Evolutionary conservation across 2,113 vertebrate genomes (phyloP).

Genomic region (Bostrychus sinensis): DNA sequence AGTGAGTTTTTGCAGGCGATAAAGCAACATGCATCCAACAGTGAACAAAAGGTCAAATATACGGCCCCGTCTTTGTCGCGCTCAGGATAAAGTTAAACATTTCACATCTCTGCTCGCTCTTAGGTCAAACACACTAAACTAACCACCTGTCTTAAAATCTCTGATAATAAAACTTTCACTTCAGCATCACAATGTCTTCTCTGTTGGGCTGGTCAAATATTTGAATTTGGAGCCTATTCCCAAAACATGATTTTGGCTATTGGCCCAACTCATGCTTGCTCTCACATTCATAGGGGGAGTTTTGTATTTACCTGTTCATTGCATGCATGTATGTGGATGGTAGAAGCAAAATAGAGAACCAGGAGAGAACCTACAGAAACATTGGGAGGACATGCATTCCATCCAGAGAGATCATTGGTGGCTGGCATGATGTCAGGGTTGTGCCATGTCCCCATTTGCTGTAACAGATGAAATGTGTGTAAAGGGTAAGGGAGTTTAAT

Average conservation of each 20-base stretch:
- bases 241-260: slow-evolving; percentile 3
- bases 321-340: too few species aligned
- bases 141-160: background rate
- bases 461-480: too few species aligned
- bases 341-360: too few species aligned
- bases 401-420: too few species aligned
- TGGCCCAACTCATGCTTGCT: background rate
- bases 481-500: too few species aligned
- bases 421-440: too few species aligned
- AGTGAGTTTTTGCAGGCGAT: background rate
- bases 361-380: too few species aligned
- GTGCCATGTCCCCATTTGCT: too few species aligned
- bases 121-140: slow-evolving; percentile 4
- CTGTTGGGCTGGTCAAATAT: slow-evolving; percentile 5
- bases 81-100: background rate
- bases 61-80: background rate
- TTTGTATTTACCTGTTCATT: background rate
- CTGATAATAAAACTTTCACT: background rate
- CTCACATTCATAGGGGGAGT: background rate
- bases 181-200: slow-evolving; percentile 1
- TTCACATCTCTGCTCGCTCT: background rate
- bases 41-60: slow-evolving; percentile 5
- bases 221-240: background rate
- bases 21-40: background rate
- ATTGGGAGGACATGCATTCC: too few species aligned